phyloP scores from a whole-genome alignment of 2,113 vertebrate species.

The Cebidichthys violaceus region DNA sequence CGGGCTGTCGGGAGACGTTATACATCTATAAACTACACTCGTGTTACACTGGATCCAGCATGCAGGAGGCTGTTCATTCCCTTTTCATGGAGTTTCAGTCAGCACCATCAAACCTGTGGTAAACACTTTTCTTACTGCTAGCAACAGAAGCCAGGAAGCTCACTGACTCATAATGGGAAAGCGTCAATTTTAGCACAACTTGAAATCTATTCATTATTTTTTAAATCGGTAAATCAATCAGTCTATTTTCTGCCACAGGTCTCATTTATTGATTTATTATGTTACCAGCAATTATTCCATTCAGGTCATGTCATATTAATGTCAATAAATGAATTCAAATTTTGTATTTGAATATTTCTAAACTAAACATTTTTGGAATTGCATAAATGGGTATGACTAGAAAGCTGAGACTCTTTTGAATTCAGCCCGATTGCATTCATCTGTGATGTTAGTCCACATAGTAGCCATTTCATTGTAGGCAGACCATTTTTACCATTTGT shows the following conservation, averaged over 20 bases:
- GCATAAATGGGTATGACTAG: background rate
- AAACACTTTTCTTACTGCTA: background rate
- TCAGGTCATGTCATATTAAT: background rate
- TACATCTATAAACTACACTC: slow-evolving; percentile 2
- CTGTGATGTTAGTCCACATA: background rate
- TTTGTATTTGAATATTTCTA: background rate
- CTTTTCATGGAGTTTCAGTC: background rate
- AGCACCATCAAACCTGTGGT: background rate
- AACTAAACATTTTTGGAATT: background rate
- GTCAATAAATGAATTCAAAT: background rate
- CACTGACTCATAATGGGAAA: background rate
- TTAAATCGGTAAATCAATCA: too few species aligned
- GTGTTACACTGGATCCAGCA: background rate
- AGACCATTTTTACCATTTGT: background rate
- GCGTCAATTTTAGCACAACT: background rate
- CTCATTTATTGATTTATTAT: background rate
- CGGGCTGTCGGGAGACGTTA: background rate
- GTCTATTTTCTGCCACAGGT: background rate
- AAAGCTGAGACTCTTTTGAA: background rate
- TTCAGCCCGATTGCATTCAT: background rate
- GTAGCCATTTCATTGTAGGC: background rate
- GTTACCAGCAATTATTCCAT: background rate
- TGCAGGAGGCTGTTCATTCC: background rate
- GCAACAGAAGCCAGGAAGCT: background rate
- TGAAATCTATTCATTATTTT: background rate